Base-by-base conservation (phyloP, 2,888 invertebrate genomes). In the Scrobipalpa atriplicella region DNA sequence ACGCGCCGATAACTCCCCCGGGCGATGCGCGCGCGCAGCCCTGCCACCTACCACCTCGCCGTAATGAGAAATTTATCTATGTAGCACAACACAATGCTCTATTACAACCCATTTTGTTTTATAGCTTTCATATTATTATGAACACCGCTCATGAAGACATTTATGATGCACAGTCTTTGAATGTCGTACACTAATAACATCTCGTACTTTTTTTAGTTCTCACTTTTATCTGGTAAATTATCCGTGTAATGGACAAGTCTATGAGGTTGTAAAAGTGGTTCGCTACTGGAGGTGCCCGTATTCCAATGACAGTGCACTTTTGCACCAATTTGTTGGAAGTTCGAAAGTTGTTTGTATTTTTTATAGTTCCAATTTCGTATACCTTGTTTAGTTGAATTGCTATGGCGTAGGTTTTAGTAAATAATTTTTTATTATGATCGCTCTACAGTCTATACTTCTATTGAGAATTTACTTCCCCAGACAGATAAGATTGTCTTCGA, bases 1-100 rank as follows among this genome's bases (percentile, higher is more conserved):
- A 67, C 67, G 71, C 72, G 72, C 72, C 71, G 70, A 72, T 71
- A 67, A 68, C 69, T 67, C 65, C 72, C 73, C 67, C 71, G 51
- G 70, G 75, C 75, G 70, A 70, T 47, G 64, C 52, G 67, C 66
- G 67, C 66, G 65, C 65, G 41, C 66, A 71, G 71, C 70, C 72
- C 70, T 72, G 67, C 70, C 62, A 71, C 72, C 72, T 68, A 70
- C 68, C 69, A 66, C 71, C 69, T 68, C 71, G 58, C 9, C 67
- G 73, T 82, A 83, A 83, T 80, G 79, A 81, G 82, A 80, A 80
- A 76, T 76, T 78, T 82, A 83, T 82, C 82, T 82, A 76, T 78
- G 74, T 81, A 72, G 80, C 74, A 73, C 81, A 74, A 77, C 77
- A 72, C 78, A 78, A 73, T 74, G 69, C 71, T 73, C 73, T 70